Base-by-base conservation (phyloP, 2,113 vertebrate genomes). In the Malurus elegans region DNA sequence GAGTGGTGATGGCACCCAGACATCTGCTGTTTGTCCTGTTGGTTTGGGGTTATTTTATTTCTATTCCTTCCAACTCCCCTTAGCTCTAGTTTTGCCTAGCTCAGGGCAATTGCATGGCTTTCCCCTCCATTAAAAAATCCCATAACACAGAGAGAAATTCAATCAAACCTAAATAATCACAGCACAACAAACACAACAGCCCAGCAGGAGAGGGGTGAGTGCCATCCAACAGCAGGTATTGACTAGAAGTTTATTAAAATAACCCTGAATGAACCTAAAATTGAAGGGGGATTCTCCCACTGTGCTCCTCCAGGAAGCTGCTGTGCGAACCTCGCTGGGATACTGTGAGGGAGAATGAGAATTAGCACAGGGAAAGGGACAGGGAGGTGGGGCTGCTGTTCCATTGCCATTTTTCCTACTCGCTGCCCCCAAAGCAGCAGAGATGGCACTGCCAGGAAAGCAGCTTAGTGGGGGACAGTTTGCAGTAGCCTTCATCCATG, bases 301-400 rank as follows among this genome's bases (percentile, higher is more conserved):
- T 25, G 61, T 50, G 42, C 58, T 89, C 6, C 40, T 60, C 19
- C 40, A 14, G 47, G 44, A 53, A n/a, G 40, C 56, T 54, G n/a
- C 61, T 0, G 1, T 44, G 72, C 36, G 62, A 72, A 65, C 24
- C 48, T 50, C 9, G 0, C 54, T 3, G 0, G 14, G 45, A 17
- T 34, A 15, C 18, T 1, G 1, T 2, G 0, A 2, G 40, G 40
- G 70, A 61, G 47, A 42, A 34, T 48, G 51, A 54, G 71, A 62
- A 88, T 48, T 32, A 61, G 24, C 42, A 16, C 21, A 3, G 6
- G 56, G 10, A 42, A 45, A 57, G 45, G 78, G 60, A 12, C 13
- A 24, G 53, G 47, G 23, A 34, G 0, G 0, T 29, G 40, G 32
- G 38, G 12, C 21, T 50, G 53, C 53, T 71, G 7, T 25, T 69